A percentile compares a stretch with the other conserved stretches of the same genome.
Conservation (phyloP, 2,113 vertebrate genomes). For the Rhagologus leucostigma region DNA sequence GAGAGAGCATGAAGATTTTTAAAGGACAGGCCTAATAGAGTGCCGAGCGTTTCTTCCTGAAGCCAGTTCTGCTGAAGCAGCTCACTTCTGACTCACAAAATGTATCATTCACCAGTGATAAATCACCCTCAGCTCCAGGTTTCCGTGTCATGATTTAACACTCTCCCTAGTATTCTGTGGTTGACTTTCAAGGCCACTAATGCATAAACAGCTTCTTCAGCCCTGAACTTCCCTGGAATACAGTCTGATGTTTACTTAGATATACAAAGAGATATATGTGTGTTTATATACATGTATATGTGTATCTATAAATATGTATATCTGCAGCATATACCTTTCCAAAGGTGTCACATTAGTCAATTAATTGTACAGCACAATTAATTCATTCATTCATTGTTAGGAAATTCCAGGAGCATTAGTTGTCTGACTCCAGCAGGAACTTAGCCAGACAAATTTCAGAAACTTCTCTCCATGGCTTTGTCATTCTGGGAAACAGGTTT, state of each 20-base stretch:
- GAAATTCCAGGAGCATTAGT: constrained; percentile 24
- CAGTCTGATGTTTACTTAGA: neutral
- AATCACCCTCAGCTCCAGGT: neutral
- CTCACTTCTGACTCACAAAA: constrained; percentile 9
- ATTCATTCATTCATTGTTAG: constrained; percentile 9
- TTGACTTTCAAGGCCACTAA: neutral
- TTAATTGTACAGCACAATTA: neutral
- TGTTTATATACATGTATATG: neutral
- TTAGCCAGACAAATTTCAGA: neutral
- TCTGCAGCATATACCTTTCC: neutral
- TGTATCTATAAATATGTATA: neutral
- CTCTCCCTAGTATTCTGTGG: neutral
- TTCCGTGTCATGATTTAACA: neutral
- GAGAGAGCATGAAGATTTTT: neutral
- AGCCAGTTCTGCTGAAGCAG: neutral
- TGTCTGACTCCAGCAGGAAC: neutral
- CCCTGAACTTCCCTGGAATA: neutral
- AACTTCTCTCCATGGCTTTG: neutral
- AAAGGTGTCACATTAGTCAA: neutral
- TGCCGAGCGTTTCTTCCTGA: neutral
- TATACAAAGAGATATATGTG: neutral
- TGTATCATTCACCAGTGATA: neutral
- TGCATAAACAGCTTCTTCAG: neutral
- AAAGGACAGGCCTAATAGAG: neutral
- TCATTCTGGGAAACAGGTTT: neutral